phyloP scores from a whole-genome alignment of 2,797 vertebrate species.

The Epinephelus awoara region DNA sequence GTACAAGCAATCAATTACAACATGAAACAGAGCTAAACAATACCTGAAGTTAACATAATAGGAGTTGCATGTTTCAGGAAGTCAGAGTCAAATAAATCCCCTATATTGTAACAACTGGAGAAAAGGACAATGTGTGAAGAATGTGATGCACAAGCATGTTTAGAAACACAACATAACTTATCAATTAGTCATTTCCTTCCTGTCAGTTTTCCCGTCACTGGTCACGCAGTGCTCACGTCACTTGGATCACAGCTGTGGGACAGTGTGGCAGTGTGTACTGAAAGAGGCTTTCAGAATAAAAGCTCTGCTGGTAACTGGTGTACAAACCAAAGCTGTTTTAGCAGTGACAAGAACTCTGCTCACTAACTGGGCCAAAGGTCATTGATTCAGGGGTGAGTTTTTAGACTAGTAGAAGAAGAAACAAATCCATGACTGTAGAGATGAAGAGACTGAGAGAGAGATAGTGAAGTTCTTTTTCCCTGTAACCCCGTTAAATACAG shows the following conservation, averaged over 20 bases:
- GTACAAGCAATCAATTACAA: background rate
- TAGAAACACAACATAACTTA: background rate
- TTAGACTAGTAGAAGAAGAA: background rate
- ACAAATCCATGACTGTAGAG: background rate
- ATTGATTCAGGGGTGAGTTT: background rate
- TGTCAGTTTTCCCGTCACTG: background rate
- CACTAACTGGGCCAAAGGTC: constrained; percentile 60
- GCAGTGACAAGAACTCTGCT: background rate
- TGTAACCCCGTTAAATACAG: background rate
- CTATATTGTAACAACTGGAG: background rate
- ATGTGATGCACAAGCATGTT: background rate
- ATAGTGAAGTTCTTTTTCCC: background rate
- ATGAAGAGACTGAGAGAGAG: background rate
- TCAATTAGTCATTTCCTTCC: constrained; percentile 24
- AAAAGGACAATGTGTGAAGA: background rate
- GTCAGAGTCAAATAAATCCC: background rate
- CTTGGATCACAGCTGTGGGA: constrained; percentile 1
- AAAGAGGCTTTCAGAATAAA: constrained; percentile 42
- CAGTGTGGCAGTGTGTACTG: background rate
- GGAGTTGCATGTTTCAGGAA: background rate
- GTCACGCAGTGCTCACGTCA: background rate
- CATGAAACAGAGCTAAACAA: background rate
- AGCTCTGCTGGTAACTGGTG: constrained; percentile 6
- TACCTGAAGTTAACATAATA: background rate
- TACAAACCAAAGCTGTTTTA: constrained; percentile 11